Base-by-base conservation (phyloP, 2,888 invertebrate genomes). In the Lithophane socia region DNA sequence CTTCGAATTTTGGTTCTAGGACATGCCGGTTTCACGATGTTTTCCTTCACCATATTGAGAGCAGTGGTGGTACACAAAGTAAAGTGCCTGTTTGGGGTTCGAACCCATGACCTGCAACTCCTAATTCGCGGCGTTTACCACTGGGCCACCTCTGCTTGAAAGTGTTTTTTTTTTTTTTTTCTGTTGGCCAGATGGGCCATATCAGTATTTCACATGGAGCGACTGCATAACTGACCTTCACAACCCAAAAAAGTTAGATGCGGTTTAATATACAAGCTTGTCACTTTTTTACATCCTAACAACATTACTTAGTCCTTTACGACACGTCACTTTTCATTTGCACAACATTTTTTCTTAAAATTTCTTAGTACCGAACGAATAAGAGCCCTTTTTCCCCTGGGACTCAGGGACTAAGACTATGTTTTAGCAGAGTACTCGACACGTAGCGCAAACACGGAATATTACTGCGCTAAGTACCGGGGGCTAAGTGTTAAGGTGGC, bases 391-490 rank as follows among this genome's bases (percentile, higher is more conserved):
- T 65, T 61, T 73, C 71, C 54, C 21, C 16, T 4, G 66, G 61
- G 66, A 61, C 18, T 12, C 49, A 0, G 49, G 12, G 44, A 52
- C n/a, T 12, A n/a, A 75, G 58, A 63, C n/a, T 24, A 58, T 58
- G 70, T 82, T 75, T 82, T 83, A 87, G 83, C 80, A 64, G 73
- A 65, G 73, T 69, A 85, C 86, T 91, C 87, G 82, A 86, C 87
- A 86, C 86, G 86, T 87, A 79, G 70, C 64, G 72, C 86, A 89
- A 90, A 91, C 88, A 91, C 79, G 79, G 87, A 84, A 86, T 88
- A 90, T 90, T 87, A 85, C 83, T 71, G 76, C 84, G 90, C 88
- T 91, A 92, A 90, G 91, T 89, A 89, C 85, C 88, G 88, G 88
- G 86, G 86, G 68, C 60, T 63, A 61, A 82, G 44, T 13, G 47